Base-by-base conservation (phyloP, 2,797 vertebrate species). In the Apogon hyalosoma region DNA sequence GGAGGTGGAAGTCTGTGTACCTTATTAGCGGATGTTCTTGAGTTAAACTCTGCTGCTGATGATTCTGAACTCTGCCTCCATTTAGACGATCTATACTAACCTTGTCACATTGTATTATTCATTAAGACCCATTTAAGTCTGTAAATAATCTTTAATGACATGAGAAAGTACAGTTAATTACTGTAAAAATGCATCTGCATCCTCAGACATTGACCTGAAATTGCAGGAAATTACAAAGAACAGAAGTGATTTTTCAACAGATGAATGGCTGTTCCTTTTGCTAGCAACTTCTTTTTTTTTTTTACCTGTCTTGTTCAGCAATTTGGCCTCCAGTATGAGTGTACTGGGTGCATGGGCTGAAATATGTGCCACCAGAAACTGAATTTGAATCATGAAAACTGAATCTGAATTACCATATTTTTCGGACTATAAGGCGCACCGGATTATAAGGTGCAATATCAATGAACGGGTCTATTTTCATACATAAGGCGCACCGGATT, bases 21-120 rank as follows among this genome's bases (percentile, higher is more conserved):
- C 59, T 75, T 60, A 47, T 78, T 75, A 69, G 50, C 60, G 39
- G 48, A 58, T 70, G 54, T 59, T 85, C 46, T 48, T 14, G 28
- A 59, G 16, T 59, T 63, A 51, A 75, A 69, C n/a, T 63, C 19
- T 61, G 31, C 2, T 18, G 10, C 45, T 51, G 47, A 62, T 77
- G 15, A 24, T 67, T 67, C 31, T 63, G 59, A 77, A 65, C 57
- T 62, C 41, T 58, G 43, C 48, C 46, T 82, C 48, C 61, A 19
- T 67, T 72, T 65, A 18, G 28, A 65, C 58, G 39, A 57, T 41
- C 13, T 46, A 19, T 36, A 15, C 16, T 57, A 51, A 67, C 52
- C 63, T 18, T 62, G 38, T 45, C 7, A 12, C 0, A 3, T 13
- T 70, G 16, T 43, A 19, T 61, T 66, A 52, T 61, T 51, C 6